Evolutionary conservation across 2,888 invertebrate genomes (phyloP), one percentile per base, ranked within the genome.

Genomic region (Standfussiana lucernea): DNA sequence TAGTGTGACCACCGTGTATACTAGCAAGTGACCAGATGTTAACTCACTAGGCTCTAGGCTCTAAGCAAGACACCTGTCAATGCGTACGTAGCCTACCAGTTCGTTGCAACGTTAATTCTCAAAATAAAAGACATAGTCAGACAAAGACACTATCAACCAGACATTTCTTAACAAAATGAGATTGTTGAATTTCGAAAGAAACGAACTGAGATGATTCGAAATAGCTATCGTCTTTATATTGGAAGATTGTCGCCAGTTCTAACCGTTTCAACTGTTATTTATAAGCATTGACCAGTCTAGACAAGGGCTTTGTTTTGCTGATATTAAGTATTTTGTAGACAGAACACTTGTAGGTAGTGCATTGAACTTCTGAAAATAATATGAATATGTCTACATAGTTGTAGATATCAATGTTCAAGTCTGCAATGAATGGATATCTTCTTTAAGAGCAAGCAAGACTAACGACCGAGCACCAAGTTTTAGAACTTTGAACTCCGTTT

Each of bases 251-350:
- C 79, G 71, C 82, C n/a, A 32, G 45, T 24, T 68, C 67, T 67
- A 77, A 56, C 45, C 53, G 24, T 56, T 77, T 40, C 3, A 40
- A 70, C 74, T 40, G 70, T 75, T 37, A 74, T 80, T 79, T 72
- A 79, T 56, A 72, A 72, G 72, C 68, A 76, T 73, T 75, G 40
- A 32, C 62, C 64, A 75, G 84, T 84, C 84, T 82, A 84, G 75
- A 84, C 82, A 1, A 35, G 40, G 59, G 42, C 10, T 70, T 77
- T 71, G 59, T 65, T 77, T 64, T 67, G 64, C 66, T 75, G 72
- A 66, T 64, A 67, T 65, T 50, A 21, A 24, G 10, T 59, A 61
- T 24, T 66, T 56, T 62, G n/a, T 40, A n/a, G 62, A 35, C 11
- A 24, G 28, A n/a, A 28, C 35, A 47, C 53, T 64, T 45, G 1